Percentiles rank a stretch among this genome's conserved stretches.
Conservation (phyloP, 2,888 invertebrate species). For the Incurvaria masculella region DNA sequence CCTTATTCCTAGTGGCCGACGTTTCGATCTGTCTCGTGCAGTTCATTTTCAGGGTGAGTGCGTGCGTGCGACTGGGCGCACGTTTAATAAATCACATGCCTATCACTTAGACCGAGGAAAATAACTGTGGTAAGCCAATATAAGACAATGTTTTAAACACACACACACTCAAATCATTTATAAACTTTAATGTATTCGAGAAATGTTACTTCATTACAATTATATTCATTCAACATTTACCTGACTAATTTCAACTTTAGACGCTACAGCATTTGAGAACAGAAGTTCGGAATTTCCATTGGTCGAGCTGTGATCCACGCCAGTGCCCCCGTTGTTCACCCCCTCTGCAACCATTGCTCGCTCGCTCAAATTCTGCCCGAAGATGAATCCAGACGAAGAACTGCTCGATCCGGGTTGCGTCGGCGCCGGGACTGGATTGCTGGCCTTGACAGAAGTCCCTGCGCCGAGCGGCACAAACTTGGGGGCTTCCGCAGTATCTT, state of each 20-base stretch:
- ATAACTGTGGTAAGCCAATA: too few species aligned
- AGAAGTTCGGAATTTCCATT: conserved; percentile 66
- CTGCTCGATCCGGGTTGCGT: conserved; percentile 30
- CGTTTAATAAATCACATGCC: too few species aligned
- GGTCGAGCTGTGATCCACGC: conserved; percentile 39
- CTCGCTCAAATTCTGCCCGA: conserved; percentile 88
- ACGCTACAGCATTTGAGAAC: conserved; percentile 69
- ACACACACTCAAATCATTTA: too few species aligned
- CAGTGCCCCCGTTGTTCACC: conserved; percentile 46
- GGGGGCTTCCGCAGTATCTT: conserved; percentile 33
- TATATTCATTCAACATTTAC: too few species aligned
- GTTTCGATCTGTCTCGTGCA: too few species aligned
- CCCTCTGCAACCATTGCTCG: conserved; percentile 67
- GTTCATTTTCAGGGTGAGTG: too few species aligned
- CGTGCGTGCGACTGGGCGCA: too few species aligned
- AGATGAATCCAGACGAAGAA: conserved; percentile 72
- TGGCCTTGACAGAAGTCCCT: conserved; percentile 31
- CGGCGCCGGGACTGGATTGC: conserved; percentile 51
- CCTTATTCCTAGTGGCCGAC: too few species aligned
- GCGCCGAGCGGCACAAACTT: conserved; percentile 46
- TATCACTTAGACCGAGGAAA: too few species aligned
- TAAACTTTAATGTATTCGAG: too few species aligned
- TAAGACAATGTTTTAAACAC: too few species aligned
- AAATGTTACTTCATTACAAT: too few species aligned
- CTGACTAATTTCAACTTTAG: conserved; percentile 44